Percentiles rank a stretch among this genome's conserved stretches.
Conservation (phyloP, 2,113 vertebrate genomes). For the Orientallactaga bullata region DNA sequence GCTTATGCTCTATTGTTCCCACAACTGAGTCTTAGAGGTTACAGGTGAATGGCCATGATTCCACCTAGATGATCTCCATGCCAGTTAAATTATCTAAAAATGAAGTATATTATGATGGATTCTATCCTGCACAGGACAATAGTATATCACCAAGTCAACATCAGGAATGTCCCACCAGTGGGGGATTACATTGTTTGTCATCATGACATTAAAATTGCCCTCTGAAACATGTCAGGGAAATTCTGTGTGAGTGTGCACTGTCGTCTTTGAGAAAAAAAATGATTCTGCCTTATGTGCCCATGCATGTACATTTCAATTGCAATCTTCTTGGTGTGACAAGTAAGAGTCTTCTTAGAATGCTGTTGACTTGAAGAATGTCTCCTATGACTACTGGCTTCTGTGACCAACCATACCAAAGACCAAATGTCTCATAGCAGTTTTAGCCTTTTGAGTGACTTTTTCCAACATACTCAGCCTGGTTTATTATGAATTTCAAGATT, state of each 20-base stretch:
- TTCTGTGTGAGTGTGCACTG: neutral
- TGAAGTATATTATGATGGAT: conserved; percentile 84
- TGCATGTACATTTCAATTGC: neutral
- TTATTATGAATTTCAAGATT: conserved; percentile 91
- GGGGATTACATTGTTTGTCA: neutral
- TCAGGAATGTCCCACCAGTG: neutral
- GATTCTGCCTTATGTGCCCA: neutral
- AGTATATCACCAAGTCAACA: neutral
- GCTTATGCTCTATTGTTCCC: conserved; percentile 96
- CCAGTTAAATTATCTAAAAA: conserved; percentile 92
- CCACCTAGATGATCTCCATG: conserved; percentile 91
- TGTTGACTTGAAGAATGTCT: conserved; percentile 94
- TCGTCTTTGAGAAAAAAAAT: neutral
- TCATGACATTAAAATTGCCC: neutral
- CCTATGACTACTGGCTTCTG: conserved; percentile 93
- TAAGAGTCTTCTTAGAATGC: conserved; percentile 79
- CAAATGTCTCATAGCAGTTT: conserved; percentile 95
- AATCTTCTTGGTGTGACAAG: neutral
- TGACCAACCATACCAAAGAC: conserved; percentile 93
- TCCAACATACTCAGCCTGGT: conserved; percentile 94
- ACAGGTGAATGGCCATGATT: conserved; percentile 92
- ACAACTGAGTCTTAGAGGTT: conserved; percentile 89
- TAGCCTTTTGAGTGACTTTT: conserved; percentile 93
- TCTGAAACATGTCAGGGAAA: neutral
- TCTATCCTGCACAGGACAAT: neutral